phyloP scores from a whole-genome alignment of 2,888 invertebrate genomes.

The Drosophila stalkeri region DNA sequence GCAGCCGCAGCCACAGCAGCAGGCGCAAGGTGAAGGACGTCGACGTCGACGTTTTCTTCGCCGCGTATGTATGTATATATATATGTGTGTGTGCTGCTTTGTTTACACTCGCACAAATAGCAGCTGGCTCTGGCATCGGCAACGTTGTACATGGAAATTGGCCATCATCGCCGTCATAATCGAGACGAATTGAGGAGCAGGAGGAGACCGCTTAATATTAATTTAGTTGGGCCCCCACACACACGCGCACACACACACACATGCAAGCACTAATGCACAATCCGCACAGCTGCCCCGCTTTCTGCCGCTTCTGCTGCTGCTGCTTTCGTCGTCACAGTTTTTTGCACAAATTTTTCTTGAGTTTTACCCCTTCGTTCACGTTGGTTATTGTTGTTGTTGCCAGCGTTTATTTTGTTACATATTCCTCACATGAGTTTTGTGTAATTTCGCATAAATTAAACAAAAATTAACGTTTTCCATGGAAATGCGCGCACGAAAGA shows the following conservation, averaged over 20 bases:
- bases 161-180: conserved; percentile 58
- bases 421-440: conserved; percentile 62
- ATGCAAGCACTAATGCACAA: conserved; percentile 22
- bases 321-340: conserved; percentile 74
- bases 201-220: conserved; percentile 62
- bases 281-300: conserved; percentile 25
- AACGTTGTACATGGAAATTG: conserved; percentile 57
- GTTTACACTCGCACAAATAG: conserved; percentile 73
- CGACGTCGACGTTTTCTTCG: conserved; percentile 21
- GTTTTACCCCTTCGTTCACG: conserved; percentile 35
- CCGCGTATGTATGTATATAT: conserved; percentile 4
- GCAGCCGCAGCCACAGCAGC: conserved; percentile 35
- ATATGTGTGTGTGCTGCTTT: conserved; percentile 50
- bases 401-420: conserved; percentile 60
- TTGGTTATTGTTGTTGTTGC: conserved; percentile 28
- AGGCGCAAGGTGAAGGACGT: conserved; percentile 78
- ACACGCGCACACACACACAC: conserved; percentile 35
- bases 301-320: conserved; percentile 24
- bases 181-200: conserved; percentile 36
- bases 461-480: conserved; percentile 64
- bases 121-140: conserved; percentile 62
- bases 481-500: conserved; percentile 64
- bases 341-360: conserved; percentile 73
- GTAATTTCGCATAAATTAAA: conserved; percentile 70
- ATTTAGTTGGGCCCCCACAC: conserved; percentile 59